Conservation (phyloP, 2,888 invertebrate genomes). For the Metacarcinus magister region DNA sequence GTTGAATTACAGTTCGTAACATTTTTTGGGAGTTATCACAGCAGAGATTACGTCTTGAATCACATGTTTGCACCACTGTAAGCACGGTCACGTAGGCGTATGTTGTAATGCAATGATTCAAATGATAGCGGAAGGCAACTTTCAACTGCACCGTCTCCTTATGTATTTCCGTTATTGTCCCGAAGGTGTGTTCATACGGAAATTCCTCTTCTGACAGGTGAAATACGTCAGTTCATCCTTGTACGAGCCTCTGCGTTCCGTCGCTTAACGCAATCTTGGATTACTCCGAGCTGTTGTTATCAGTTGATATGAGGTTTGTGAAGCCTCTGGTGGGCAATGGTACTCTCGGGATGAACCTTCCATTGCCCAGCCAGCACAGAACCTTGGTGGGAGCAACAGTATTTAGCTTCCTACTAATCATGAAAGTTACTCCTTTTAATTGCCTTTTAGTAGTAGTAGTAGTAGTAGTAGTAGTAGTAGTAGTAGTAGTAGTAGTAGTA, state of each 20-base stretch:
- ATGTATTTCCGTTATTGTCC: background rate
- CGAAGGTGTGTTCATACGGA: background rate
- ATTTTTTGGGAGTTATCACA: background rate
- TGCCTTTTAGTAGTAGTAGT: no score
- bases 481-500: no score
- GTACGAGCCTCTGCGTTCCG: background rate
- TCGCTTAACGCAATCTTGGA: background rate
- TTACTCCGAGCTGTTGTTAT: background rate
- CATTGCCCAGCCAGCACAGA: background rate
- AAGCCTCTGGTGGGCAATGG: background rate
- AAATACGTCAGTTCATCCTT: background rate
- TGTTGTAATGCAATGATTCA: background rate
- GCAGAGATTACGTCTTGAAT: background rate
- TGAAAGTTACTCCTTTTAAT: no score
- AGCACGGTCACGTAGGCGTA: background rate
- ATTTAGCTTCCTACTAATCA: no score
- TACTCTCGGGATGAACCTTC: background rate
- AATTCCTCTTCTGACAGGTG: background rate
- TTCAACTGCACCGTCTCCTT: background rate
- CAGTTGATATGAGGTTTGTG: background rate
- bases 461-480: no score
- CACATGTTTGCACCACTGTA: background rate
- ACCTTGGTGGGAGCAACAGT: background rate
- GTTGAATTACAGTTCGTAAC: background rate
- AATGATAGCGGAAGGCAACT: background rate